Conservation (phyloP, 2,113 vertebrate species). For the Ceyx cyanopectus region DNA sequence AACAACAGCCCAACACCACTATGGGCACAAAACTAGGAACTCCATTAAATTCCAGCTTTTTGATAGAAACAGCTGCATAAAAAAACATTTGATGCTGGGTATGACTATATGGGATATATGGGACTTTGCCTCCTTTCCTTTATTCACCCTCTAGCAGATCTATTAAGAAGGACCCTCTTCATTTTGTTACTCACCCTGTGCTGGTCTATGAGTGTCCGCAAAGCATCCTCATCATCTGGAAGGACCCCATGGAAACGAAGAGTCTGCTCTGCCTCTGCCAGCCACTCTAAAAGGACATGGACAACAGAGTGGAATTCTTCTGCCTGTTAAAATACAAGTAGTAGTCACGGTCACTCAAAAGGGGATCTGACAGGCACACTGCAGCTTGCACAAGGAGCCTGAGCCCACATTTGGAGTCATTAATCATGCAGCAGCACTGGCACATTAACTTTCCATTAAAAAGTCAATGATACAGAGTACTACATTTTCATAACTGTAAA, state of each 20-base stretch:
- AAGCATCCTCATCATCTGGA: slow-evolving; percentile 94
- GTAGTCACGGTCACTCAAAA: background rate
- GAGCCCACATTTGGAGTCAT: slow-evolving; percentile 7
- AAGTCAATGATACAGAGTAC: slow-evolving; percentile 26
- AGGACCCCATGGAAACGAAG: slow-evolving; percentile 94
- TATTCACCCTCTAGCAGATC: background rate
- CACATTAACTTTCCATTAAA: slow-evolving; percentile 53
- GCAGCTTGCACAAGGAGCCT: background rate
- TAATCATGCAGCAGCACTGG: background rate
- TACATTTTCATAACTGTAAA: slow-evolving; percentile 57
- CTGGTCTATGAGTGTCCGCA: slow-evolving; percentile 88
- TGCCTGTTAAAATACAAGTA: slow-evolving; percentile 79
- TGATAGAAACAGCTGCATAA: background rate
- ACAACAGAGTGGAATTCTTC: slow-evolving; percentile 97
- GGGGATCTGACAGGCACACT: background rate
- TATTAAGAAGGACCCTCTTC: background rate
- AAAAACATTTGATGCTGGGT: background rate
- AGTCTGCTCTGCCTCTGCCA: slow-evolving; percentile 94
- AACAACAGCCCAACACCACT: background rate
- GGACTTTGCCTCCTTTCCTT: background rate
- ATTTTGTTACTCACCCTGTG: slow-evolving; percentile 84
- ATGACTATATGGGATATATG: background rate
- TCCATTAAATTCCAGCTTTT: background rate
- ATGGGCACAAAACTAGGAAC: background rate
- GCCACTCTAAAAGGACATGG: slow-evolving; percentile 94